Evolutionary conservation across 2,888 invertebrate species (phyloP), one percentile per base, ranked within the genome.

Genomic region (Macrophya alboannulata): DNA sequence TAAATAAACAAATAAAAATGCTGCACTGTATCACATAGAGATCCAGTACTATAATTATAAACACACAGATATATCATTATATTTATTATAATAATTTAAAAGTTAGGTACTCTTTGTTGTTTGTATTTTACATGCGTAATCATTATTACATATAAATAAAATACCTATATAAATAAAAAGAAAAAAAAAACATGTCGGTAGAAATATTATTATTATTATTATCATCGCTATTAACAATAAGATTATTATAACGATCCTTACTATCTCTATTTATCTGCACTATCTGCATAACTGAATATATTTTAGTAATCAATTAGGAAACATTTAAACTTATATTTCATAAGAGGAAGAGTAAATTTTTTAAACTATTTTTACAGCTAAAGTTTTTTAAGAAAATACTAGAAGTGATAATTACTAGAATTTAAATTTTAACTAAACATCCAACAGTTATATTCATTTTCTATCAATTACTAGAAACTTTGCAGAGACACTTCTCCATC

Each of bases 111-210:
- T 92, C 92, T 92, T 92, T 93, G 93, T 93, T 93, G 93, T 93
- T 93, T 93, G 93, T 93, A 93, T 92, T 93, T 93, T 93, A 92
- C 92, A 93, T 92, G 92, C 92, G 92, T 93, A 93, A 92, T 92
- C 93, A 93, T 92, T 43, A 81, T 81, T 92, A 92, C 89, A 91
- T 90, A 92, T 91, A 90, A 93, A 93, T 93, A 93, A 81, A 93
- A 93, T 91, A 92, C 90, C 91, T 92, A 91, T 91, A 92, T 91
- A 92, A 92, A 92, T 92, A 88, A 92, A 74, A 31, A 31, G 3
- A 2, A 31, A 31, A 31, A 31, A 31, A 2, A 31, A 31, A 31
- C 86, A 84, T 82, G 62, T 59, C 79, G 79, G 43, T 81, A n/a
- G 79, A 68, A 25, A 68, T 5, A 43, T 45, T 43, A 72, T 72